Base-by-base conservation (phyloP, 2,113 vertebrate species). In the Atherinomorus stipes region DNA sequence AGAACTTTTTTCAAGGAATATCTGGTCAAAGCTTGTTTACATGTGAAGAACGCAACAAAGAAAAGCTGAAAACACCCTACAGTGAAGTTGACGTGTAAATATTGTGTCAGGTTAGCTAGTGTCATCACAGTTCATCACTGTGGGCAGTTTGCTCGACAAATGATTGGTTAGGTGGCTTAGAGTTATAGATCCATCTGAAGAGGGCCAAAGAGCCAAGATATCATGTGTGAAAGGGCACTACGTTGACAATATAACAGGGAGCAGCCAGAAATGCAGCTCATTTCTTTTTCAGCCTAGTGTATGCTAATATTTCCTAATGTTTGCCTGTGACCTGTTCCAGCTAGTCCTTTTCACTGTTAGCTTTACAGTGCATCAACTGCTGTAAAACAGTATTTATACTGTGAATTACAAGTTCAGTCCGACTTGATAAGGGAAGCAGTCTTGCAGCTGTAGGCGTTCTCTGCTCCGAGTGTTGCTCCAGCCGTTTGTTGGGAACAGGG, bases 391-490 rank as follows among this genome's bases (percentile, higher is more conserved):
- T 34, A 7, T 34, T 34, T 34, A 8, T 6, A 34, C 31, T 34
- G 9, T 8, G n/a, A n/a, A n/a, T n/a, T n/a, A n/a, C n/a, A n/a
- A n/a, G n/a, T n/a, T n/a, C n/a, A n/a, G n/a, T n/a, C n/a, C n/a
- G n/a, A 56, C 68, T 85, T 74, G 68, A 83, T 81, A 67, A 78
- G 72, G 26, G 45, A 38, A 49, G 19, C 25, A 22, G 68, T 68
- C 49, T 57, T 19, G 0, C 23, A 4, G 56, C 47, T 11, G 37
- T 60, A 47, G 61, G 59, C 49, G 78, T 78, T 80, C 64, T 71
- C 26, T 49, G 19, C 71, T 68, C 53, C 22, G 51, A 61, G 54
- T 72, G 47, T 75, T 64, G 44, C 44, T 80, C 25, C 13, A 23
- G 54, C 68, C 61, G 40, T 81, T 42, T 62, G 13, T 40, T 78